These are phyloP conservation scores for Dipodomys merriami DNA, from an alignment of 2,113 vertebrate genomes.

Conservation along the genomic window DNA sequence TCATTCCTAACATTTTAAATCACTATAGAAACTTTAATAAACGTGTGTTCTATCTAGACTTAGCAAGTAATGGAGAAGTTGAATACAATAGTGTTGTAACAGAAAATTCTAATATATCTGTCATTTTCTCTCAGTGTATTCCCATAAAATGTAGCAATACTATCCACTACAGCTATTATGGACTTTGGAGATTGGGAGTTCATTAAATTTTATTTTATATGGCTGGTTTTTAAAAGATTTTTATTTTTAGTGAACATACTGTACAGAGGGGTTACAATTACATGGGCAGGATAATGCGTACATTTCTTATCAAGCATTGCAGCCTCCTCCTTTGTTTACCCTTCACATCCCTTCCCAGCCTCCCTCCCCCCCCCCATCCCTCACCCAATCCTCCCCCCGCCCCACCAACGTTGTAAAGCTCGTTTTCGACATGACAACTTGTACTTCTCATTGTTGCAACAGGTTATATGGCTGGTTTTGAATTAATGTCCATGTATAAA, in stretches of 20 bases:
- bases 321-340: too few species aligned
- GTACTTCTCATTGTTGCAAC: too few species aligned
- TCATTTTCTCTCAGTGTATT: not conserved
- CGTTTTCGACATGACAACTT: too few species aligned
- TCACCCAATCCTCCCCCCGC: too few species aligned
- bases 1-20: not conserved
- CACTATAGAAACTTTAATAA: not conserved
- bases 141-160: not conserved
- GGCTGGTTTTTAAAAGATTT: too few species aligned
- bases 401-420: too few species aligned
- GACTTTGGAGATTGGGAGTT: not conserved
- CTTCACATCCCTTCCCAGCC: too few species aligned
- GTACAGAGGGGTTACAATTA: too few species aligned
- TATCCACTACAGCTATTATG: not conserved
- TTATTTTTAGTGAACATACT: too few species aligned
- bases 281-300: too few species aligned
- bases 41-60: not conserved
- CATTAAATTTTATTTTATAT: not conserved
- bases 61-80: not conserved
- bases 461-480: not conserved
- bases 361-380: too few species aligned
- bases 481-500: not conserved
- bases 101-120: not conserved
- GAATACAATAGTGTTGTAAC: not conserved
- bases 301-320: too few species aligned